Base-by-base conservation (phyloP, 1,140 invertebrate species). In the Listronotus bonariensis region DNA sequence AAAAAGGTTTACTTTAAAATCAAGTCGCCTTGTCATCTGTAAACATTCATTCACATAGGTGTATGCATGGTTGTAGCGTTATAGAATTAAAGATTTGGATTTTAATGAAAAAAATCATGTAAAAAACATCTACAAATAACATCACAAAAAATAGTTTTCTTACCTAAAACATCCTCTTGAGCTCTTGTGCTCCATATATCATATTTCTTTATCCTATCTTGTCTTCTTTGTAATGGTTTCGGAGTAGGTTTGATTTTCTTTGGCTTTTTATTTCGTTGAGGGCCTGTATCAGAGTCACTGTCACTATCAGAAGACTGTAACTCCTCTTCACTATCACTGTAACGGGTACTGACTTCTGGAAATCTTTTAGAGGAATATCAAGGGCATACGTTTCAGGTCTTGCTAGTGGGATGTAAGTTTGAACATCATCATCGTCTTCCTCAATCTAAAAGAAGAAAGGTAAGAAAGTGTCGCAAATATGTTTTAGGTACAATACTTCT, bases 121-220 rank as follows among this genome's bases (percentile, higher is more conserved):
- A n/a, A n/a, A n/a, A n/a, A n/a, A n/a, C n/a, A n/a, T n/a, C n/a
- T n/a, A n/a, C n/a, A n/a, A n/a, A n/a, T n/a, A n/a, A n/a, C n/a
- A n/a, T n/a, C n/a, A n/a, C n/a, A n/a, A n/a, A n/a, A 26, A 26
- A 26, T 3, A 26, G 1, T 5, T 26, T 26, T 26, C 20, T 34
- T 45, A 66, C 64, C 64, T 41, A 66, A 46, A 7, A 84, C 81
- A 63, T 87, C 85, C 69, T 87, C 86, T 72, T 87, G 84, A 4
- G 85, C 73, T 36, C 84, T 82, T 1, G 79, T 81, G 57, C 83
- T 82, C 86, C 86, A 87, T 59, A 87, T 82, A 70, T 86, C 85
- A 68, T 86, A 87, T 70, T 86, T 87, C 20, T 86, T 81, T 1
- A 52, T 31, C 53, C 38, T 67, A 67, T 60, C 12, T 72, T 55